phyloP scores from a whole-genome alignment of 2,888 invertebrate species.

The Ophraella communa region DNA sequence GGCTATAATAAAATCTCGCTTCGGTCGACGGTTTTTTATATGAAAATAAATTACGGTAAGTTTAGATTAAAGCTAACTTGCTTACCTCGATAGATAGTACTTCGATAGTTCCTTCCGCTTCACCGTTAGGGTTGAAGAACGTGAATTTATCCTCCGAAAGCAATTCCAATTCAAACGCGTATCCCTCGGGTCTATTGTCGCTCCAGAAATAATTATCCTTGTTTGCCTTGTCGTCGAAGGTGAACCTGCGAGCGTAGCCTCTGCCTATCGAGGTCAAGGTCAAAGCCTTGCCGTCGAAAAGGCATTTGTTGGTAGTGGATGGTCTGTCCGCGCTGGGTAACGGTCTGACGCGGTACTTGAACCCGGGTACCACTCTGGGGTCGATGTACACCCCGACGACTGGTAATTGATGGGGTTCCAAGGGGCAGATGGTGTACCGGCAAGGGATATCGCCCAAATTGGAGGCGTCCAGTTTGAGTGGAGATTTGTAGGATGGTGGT shows the following conservation, averaged over 20 bases:
- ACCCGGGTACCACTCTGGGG: conserved; percentile 74
- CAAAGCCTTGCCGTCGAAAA: conserved; percentile 72
- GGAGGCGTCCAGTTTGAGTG: conserved; percentile 64
- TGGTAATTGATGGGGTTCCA: conserved; percentile 70
- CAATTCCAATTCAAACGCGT: conserved; percentile 73
- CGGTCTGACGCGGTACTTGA: conserved; percentile 75
- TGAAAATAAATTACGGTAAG: no score
- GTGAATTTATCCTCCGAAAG: conserved; percentile 74
- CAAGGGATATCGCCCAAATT: conserved; percentile 71
- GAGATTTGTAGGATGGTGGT: conserved; percentile 24
- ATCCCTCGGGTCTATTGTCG: conserved; percentile 76
- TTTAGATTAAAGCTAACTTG: conserved; percentile 13
- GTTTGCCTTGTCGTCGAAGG: no score
- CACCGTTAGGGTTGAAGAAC: conserved; percentile 71
- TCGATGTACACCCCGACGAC: conserved; percentile 78
- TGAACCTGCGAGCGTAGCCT: conserved; percentile 76
- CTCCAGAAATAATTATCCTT: conserved; percentile 81
- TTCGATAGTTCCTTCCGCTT: conserved; percentile 72
- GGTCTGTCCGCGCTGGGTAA: conserved; percentile 62
- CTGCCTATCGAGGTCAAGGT: conserved; percentile 73
- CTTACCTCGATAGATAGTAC: conserved; percentile 71
- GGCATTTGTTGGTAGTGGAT: conserved; percentile 55
- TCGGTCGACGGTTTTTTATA: no score
- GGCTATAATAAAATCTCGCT: no score
- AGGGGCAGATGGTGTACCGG: conserved; percentile 67